Percentiles rank a stretch among this genome's conserved stretches.
These are phyloP conservation scores for Botia kubotai DNA, from an alignment of 2,797 vertebrate genomes.

Conservation along the genomic window DNA sequence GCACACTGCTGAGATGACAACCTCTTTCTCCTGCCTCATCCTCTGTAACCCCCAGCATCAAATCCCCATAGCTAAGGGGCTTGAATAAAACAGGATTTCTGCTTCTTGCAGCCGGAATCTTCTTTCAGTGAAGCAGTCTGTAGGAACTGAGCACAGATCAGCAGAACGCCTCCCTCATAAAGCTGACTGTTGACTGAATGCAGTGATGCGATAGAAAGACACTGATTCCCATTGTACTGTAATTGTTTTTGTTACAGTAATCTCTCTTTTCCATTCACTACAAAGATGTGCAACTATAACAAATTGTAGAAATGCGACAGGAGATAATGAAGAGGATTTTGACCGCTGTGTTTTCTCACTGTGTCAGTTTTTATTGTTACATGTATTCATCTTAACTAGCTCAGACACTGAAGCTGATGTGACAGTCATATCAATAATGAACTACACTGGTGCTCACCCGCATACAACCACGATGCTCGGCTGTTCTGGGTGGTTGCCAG, in stretches of 20 bases:
- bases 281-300: not conserved
- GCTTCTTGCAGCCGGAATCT: constrained; percentile 39
- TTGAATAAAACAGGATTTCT: constrained; percentile 50
- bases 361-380: not conserved
- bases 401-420: not conserved
- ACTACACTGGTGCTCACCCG: not conserved
- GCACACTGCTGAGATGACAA: constrained; percentile 46
- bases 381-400: not conserved
- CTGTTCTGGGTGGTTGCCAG: not conserved
- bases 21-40: constrained; percentile 33
- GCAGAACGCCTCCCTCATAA: constrained; percentile 39
- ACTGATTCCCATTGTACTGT: constrained; percentile 30
- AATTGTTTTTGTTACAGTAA: constrained; percentile 39
- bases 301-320: not conserved
- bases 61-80: constrained; percentile 50
- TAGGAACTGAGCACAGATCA: constrained; percentile 28
- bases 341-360: not conserved
- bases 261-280: not conserved
- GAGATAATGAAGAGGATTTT: not conserved
- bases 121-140: constrained; percentile 43
- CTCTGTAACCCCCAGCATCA: constrained; percentile 35
- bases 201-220: constrained; percentile 43
- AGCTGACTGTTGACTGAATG: constrained; percentile 34
- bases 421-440: constrained; percentile 5
- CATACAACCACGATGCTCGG: not conserved